Percentiles rank a stretch among this genome's conserved stretches.
Conservation (phyloP, 37 sponge, comb jelly and placozoan species). For the Chondrosia reniformis region DNA sequence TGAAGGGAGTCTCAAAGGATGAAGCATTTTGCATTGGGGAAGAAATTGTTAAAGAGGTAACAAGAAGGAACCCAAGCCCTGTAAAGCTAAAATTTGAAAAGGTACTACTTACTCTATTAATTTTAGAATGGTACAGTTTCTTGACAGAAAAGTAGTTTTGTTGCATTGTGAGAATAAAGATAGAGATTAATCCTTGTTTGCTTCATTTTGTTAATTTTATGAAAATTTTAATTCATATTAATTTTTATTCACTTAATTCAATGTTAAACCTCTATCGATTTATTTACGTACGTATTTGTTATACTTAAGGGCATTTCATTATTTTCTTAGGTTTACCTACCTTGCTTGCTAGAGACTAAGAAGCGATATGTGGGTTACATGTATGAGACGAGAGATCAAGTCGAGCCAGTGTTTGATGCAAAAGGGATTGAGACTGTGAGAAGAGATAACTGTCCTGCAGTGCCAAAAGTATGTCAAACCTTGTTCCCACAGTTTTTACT, state of each 20-base stretch:
- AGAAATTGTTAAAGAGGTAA: constrained; percentile 77
- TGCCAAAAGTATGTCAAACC: constrained; percentile 78
- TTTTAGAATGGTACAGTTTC: too few relatives aligned
- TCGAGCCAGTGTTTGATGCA: constrained; percentile 83
- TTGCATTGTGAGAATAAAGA: too few relatives aligned
- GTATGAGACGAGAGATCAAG: constrained; percentile 81
- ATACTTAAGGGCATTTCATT: too few relatives aligned
- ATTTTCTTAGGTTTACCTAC: constrained; percentile 84
- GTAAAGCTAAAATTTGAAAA: constrained; percentile 95
- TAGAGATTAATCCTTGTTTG: too few relatives aligned
- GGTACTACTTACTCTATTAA: constrained; percentile 33
- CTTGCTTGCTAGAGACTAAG: constrained; percentile 90
- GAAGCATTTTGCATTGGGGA: constrained; percentile 82
- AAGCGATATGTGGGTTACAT: constrained; percentile 88
- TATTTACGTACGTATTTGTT: too few relatives aligned
- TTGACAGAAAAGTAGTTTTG: too few relatives aligned
- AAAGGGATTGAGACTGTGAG: constrained; percentile 98
- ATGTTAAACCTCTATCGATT: too few relatives aligned
- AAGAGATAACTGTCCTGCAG: constrained; percentile 89
- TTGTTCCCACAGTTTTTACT: too few relatives aligned
- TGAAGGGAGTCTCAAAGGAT: constrained; percentile 73
- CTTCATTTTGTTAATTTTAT: too few relatives aligned
- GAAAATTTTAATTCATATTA: too few relatives aligned
- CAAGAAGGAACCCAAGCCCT: constrained; percentile 84
- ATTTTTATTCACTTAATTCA: too few relatives aligned